Base-by-base conservation (phyloP, 2,888 invertebrate genomes). In the Athripsodes cinereus region DNA sequence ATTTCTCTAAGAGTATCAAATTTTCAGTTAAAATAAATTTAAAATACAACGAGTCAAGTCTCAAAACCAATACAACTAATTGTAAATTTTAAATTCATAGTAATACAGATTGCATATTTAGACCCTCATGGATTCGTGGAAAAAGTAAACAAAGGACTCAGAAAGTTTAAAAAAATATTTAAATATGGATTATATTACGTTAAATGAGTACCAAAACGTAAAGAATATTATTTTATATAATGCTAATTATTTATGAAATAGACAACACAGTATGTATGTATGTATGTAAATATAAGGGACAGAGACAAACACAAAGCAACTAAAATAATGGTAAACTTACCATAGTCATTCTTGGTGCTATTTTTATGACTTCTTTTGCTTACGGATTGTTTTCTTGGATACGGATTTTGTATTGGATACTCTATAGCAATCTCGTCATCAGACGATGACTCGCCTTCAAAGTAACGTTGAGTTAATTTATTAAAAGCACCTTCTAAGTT, bases 401-500 rank as follows among this genome's bases (percentile, higher is more conserved):
- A 74, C 60, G 72, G 79, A 62, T 75, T 81, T 64, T 69, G 80
- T 66, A 72, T 71, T 74, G 72, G 83, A 72, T 82, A 87, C 69
- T 86, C 86, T 2, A 87, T 81, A 59, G 85, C 85, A 56, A 85
- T 84, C 71, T 86, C 86, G 70, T 87, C 87, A 68, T 92, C 92
- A 21, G 91, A 90, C 1, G 87, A 87, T 10, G 88, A 85, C 64
- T 89, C 82, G 66, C 88, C 85, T 69, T 91, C 90, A 63, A 93
- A 82, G 71, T 90, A 93, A 68, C 90, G 86, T 69, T 89, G 88
- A 2, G 90, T 88, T 13, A 90, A 85, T 62, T 87, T 83, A 65
- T 90, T 87, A 69, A 94, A 93, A 11, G 87, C 90, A 65, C 85
- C 81, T 71, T 88, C 86, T 57, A 94, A 76, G 70, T 87, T 92